Percentiles rank a stretch among this genome's conserved stretches.
phyloP scores from a whole-genome alignment of 2,113 vertebrate species.

The Oreotrochilus melanogaster region DNA sequence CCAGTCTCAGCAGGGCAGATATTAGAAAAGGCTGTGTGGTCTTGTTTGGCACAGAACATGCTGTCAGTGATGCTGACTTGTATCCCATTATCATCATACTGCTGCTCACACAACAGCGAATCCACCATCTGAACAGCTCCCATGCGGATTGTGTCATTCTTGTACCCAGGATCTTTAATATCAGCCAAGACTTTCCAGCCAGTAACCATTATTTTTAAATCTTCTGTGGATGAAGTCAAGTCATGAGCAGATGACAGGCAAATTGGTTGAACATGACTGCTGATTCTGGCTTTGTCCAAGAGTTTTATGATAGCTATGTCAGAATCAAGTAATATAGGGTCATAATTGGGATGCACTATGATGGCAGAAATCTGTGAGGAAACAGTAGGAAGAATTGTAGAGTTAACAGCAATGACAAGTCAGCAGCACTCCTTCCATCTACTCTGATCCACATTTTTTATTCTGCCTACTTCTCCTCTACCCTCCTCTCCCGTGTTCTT shows the following conservation, averaged over 20 bases:
- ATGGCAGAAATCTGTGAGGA: slow-evolving; percentile 87
- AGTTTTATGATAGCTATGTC: slow-evolving; percentile 93
- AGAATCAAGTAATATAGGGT: slow-evolving; percentile 92
- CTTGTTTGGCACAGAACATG: slow-evolving; percentile 92
- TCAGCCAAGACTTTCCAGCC: slow-evolving; percentile 91
- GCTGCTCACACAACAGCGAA: slow-evolving; percentile 90
- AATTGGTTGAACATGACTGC: slow-evolving; percentile 89
- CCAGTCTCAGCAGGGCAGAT: slow-evolving; percentile 97
- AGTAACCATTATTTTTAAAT: slow-evolving; percentile 84
- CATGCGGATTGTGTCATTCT: slow-evolving; percentile 85
- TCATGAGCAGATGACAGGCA: slow-evolving; percentile 84
- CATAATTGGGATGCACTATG: slow-evolving; percentile 91
- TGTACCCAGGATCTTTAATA: slow-evolving; percentile 55
- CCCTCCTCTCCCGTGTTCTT: background rate
- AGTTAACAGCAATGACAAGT: background rate
- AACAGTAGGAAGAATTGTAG: background rate
- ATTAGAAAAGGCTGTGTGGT: slow-evolving; percentile 80
- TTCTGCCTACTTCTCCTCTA: background rate
- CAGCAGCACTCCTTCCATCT: background rate
- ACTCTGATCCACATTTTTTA: background rate
- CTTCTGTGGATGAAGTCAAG: slow-evolving; percentile 69
- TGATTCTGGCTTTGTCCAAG: slow-evolving; percentile 92
- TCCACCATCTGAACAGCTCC: slow-evolving; percentile 87
- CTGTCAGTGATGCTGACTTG: slow-evolving; percentile 93
- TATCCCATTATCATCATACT: slow-evolving; percentile 89